Evolutionary conservation across 2,797 vertebrate species (phyloP).

Genomic region (Sebastes trivittatus): DNA sequence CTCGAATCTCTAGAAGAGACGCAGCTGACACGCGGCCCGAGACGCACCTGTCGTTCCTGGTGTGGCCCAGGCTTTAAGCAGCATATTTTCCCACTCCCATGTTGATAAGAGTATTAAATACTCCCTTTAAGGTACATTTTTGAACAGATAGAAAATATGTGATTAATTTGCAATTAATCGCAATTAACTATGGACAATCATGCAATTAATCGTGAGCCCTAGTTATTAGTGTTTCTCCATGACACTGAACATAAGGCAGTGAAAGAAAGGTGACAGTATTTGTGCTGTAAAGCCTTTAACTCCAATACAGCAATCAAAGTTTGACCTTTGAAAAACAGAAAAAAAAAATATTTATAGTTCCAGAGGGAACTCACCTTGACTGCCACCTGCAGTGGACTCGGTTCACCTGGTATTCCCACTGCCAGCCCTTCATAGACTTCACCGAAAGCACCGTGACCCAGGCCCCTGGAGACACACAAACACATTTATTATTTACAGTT

Average conservation of each 20-base stretch:
- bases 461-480: conserved; percentile 83
- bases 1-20: too few species aligned
- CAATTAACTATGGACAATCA: too few species aligned
- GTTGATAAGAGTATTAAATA: too few species aligned
- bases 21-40: too few species aligned
- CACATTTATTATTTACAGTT: conserved; percentile 11
- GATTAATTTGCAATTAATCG: too few species aligned
- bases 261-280: neutral
- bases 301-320: neutral
- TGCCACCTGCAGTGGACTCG: conserved; percentile 94
- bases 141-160: too few species aligned
- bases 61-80: too few species aligned
- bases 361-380: conserved; percentile 89
- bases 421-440: conserved; percentile 99
- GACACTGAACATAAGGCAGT: neutral
- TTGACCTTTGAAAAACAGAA: neutral
- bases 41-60: too few species aligned
- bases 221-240: neutral
- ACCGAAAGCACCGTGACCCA: conserved; percentile 97
- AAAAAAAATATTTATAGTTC: neutral
- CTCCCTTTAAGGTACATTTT: too few species aligned
- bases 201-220: too few species aligned
- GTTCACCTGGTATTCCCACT: conserved; percentile 91
- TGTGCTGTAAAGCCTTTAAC: neutral
- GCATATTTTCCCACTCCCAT: too few species aligned